Evolutionary conservation across 2,113 vertebrate species (phyloP).

Genomic region (Ceyx melanurus): DNA sequence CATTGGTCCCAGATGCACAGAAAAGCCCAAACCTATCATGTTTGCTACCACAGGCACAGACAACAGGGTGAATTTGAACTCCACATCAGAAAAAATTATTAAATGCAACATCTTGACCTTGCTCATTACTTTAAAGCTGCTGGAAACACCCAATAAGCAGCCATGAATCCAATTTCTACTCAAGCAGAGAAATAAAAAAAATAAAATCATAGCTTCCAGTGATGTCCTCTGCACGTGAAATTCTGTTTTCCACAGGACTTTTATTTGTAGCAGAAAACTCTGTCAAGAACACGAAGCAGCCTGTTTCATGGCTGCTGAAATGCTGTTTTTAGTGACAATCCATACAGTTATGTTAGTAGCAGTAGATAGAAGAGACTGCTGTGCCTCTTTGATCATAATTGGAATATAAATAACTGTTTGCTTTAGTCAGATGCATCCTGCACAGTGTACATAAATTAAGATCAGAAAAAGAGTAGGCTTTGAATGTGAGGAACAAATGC

Average conservation of each 20-base stretch:
- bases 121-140: background rate
- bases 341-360: background rate
- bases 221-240: background rate
- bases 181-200: background rate
- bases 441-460: background rate
- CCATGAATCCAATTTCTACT: background rate
- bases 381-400: background rate
- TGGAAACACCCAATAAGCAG: background rate
- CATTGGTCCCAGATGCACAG: background rate
- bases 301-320: background rate
- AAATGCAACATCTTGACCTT: background rate
- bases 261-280: background rate
- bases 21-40: background rate
- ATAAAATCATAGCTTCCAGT: background rate
- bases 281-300: background rate
- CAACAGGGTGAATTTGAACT: background rate
- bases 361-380: background rate
- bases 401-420: conserved; percentile 35
- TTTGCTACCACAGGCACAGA: background rate
- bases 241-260: background rate
- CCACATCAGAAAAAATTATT: background rate
- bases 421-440: conserved; percentile 6
- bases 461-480: conserved; percentile 10
- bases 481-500: conserved; percentile 1
- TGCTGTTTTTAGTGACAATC: background rate